A percentile compares a stretch with the other conserved stretches of the same genome.
Conservation (phyloP, 2,888 invertebrate genomes). For the Drosophila robusta region DNA sequence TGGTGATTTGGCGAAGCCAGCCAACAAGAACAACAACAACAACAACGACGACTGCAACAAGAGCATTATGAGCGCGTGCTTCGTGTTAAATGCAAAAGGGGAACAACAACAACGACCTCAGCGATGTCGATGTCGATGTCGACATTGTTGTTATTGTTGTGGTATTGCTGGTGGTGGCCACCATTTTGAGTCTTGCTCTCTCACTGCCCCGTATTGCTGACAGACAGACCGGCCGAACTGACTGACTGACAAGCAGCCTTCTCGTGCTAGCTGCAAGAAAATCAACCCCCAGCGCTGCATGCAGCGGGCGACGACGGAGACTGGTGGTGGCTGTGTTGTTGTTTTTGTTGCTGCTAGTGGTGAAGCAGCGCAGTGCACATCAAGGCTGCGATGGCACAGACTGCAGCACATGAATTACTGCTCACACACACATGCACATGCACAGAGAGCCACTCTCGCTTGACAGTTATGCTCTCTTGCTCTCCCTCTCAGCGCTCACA, state of each 20-base stretch:
- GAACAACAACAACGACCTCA: constrained; percentile 63
- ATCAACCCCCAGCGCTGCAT: constrained; percentile 67
- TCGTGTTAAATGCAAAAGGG: constrained; percentile 65
- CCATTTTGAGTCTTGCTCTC: constrained; percentile 72
- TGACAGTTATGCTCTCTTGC: constrained; percentile 31
- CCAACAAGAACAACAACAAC: constrained; percentile 12
- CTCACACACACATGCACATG: constrained; percentile 32
- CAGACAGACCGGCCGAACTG: constrained; percentile 26
- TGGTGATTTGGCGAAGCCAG: constrained; percentile 38
- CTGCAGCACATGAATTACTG: constrained; percentile 68
- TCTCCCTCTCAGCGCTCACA: constrained; percentile 51
- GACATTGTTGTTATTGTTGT: constrained; percentile 65
- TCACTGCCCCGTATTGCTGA: constrained; percentile 42
- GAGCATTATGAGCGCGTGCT: constrained; percentile 47
- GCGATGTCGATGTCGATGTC: constrained; percentile 56
- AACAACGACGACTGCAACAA: background rate
- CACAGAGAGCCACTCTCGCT: constrained; percentile 42
- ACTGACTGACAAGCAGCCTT: constrained; percentile 58
- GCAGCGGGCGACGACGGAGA: constrained; percentile 43
- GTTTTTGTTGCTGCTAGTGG: constrained; percentile 18
- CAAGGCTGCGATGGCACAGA: constrained; percentile 50
- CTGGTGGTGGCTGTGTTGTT: constrained; percentile 42
- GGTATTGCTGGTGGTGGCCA: constrained; percentile 71
- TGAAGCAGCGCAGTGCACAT: constrained; percentile 48
- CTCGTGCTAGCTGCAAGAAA: constrained; percentile 61